Conservation (phyloP, 2,113 vertebrate species). For the Agapornis roseicollis region DNA sequence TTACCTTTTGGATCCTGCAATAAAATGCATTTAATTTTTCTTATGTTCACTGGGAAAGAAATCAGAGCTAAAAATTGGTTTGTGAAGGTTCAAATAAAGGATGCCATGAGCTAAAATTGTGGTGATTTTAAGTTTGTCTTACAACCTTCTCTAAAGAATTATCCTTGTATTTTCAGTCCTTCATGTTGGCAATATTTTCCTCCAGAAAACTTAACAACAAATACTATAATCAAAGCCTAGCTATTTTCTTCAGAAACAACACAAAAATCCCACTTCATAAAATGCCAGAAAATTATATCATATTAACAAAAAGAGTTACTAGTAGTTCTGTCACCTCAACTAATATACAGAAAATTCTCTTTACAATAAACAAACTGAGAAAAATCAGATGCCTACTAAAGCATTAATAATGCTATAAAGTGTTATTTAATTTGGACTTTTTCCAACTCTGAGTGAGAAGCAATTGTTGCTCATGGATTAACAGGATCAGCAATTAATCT, state of each 20-base stretch:
- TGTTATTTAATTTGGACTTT: slow-evolving; percentile 13
- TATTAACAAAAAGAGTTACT: background rate
- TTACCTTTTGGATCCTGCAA: background rate
- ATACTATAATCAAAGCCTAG: background rate
- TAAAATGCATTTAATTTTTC: background rate
- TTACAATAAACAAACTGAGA: background rate
- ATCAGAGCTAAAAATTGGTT: background rate
- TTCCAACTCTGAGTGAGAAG: background rate
- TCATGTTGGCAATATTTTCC: background rate
- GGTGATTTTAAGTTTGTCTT: background rate
- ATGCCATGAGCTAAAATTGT: background rate
- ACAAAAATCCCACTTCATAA: background rate
- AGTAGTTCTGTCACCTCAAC: background rate
- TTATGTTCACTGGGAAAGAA: background rate
- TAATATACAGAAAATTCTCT: background rate
- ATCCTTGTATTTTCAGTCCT: background rate
- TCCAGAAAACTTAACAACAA: background rate
- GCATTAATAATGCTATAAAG: background rate
- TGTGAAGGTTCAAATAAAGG: background rate
- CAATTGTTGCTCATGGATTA: background rate
- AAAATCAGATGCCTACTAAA: background rate
- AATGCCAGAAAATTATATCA: background rate
- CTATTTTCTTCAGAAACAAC: background rate
- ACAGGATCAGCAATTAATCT: background rate
- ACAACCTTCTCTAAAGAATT: background rate